Conservation (phyloP, 1,140 invertebrate species). For the Drosophila willistoni region DNA sequence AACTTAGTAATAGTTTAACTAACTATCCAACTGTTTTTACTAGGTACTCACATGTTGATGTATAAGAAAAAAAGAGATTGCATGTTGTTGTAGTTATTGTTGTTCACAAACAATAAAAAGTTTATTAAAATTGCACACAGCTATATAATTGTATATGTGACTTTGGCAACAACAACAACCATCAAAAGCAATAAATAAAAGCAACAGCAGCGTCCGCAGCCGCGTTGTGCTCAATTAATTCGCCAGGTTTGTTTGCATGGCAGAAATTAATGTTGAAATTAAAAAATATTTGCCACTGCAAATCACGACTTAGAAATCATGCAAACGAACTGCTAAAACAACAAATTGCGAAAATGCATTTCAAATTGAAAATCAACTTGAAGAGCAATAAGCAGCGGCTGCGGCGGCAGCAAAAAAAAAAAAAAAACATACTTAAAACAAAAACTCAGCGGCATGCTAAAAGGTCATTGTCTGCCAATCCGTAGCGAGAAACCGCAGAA, state of each 20-base stretch:
- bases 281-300: conserved; percentile 76
- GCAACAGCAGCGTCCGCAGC: conserved; percentile 23
- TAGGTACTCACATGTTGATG: conserved; percentile 39
- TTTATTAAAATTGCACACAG: conserved; percentile 48
- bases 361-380: conserved; percentile 65
- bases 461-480: conserved; percentile 79
- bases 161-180: conserved; percentile 28
- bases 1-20: background rate
- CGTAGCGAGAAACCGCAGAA: conserved; percentile 39
- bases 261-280: conserved; percentile 73
- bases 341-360: conserved; percentile 79
- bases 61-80: conserved; percentile 29
- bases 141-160: conserved; percentile 42
- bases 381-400: conserved; percentile 45
- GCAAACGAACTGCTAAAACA: conserved; percentile 61
- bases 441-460: conserved; percentile 62
- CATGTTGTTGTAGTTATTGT: conserved; percentile 5
- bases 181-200: conserved; percentile 62
- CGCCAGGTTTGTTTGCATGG: conserved; percentile 62
- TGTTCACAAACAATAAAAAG: conserved; percentile 51
- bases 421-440: background rate
- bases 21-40: conserved; percentile 1
- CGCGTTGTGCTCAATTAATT: conserved; percentile 67
- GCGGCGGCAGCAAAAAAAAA: background rate
- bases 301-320: conserved; percentile 73